These are phyloP conservation scores for Clarias gariepinus DNA, from an alignment of 2,113 vertebrate species.

Conservation along the genomic window DNA sequence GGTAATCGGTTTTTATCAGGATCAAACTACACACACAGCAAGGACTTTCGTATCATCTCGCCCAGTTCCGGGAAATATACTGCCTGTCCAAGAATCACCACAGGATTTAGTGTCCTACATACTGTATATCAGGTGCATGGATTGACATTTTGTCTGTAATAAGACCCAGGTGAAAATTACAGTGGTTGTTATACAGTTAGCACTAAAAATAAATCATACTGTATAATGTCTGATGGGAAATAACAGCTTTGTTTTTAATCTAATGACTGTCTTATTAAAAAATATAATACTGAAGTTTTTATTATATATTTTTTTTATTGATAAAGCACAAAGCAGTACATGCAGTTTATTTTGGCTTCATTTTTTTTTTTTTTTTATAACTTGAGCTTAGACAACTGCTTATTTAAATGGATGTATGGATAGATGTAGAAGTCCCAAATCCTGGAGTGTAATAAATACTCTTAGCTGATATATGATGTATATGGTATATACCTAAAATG, in stretches of 20 bases:
- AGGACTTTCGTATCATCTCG: background rate
- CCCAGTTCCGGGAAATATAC: slow-evolving; percentile 23
- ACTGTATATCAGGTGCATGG: background rate
- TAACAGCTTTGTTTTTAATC: background rate
- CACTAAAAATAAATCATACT: background rate
- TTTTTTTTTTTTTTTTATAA: background rate
- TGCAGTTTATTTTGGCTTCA: background rate
- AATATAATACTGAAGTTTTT: background rate
- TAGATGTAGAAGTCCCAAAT: no score
- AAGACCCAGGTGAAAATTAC: background rate
- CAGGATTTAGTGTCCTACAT: background rate
- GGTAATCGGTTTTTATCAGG: background rate
- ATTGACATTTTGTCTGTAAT: background rate
- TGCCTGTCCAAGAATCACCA: background rate
- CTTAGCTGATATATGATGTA: background rate
- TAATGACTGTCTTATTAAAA: background rate
- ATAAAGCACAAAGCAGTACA: background rate
- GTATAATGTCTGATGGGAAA: background rate
- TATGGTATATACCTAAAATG: background rate
- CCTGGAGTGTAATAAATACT: background rate
- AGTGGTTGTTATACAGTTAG: background rate
- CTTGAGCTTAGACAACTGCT: background rate
- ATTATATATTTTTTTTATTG: no score
- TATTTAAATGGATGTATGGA: background rate
- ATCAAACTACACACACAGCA: slow-evolving; percentile 27